Evolutionary conservation across 1,140 invertebrate genomes (phyloP), one percentile per base, ranked within the genome.

Genomic region (Megalopta genalis): DNA sequence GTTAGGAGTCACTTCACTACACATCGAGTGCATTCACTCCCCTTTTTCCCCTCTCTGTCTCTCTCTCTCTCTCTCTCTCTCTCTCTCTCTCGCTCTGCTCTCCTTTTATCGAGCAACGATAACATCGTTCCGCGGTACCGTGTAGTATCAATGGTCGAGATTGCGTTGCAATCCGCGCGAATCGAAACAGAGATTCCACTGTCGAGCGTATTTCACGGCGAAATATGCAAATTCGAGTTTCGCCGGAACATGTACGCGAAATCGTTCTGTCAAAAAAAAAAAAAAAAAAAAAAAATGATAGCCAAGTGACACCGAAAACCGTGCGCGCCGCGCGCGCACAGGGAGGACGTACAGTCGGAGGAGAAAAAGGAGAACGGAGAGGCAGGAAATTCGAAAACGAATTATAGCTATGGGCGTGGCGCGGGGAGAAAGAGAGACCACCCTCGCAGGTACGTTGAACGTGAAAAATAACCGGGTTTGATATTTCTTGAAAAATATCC

Each of bases 401-500:
- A 42, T 42, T 42, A 42, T 42, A 10, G 39, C 12, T 10, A 10
- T 10, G 39, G 9, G 39, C 39, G 39, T 42, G n/a, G n/a, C n/a
- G 9, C 8, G 9, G 39, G 12, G 39, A 42, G 39, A n/a, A n/a
- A n/a, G n/a, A n/a, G n/a, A n/a, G n/a, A n/a, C n/a, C n/a, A n/a
- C n/a, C n/a, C n/a, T n/a, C n/a, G n/a, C n/a, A n/a, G n/a, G n/a
- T n/a, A n/a, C 39, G 39, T 42, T 57, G 18, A 18, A 12, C n/a
- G 57, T 5, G 0, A 46, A 7, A 46, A 37, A 39, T 16, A 25
- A 8, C 14, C 5, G n/a, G 7, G 37, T 16, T 32, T 49, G 10
- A 14, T n/a, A n/a, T 52, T 83, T 78, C 67, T 82, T 84, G 73
- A 86, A 86, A 86, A 86, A 86, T 86, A 86, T 82, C 32, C 63